phyloP scores from a whole-genome alignment of 2,797 vertebrate genomes.

The Chaunax sp. region DNA sequence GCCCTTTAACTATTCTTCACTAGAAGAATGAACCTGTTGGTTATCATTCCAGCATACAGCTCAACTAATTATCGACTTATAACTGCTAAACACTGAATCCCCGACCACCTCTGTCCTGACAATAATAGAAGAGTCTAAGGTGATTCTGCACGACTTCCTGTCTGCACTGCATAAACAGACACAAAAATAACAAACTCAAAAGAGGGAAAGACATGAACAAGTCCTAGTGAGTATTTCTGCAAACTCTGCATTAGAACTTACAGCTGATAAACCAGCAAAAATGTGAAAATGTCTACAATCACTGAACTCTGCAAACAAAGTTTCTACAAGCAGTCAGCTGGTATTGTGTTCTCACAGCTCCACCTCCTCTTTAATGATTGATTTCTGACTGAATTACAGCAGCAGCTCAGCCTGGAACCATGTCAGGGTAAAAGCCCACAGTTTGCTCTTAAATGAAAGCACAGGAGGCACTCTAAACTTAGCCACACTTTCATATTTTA shows the following conservation, averaged over 20 bases:
- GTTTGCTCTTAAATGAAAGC: slow-evolving; percentile 16
- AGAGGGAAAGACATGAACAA: neutral
- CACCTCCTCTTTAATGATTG: slow-evolving; percentile 48
- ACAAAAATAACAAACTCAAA: slow-evolving; percentile 18
- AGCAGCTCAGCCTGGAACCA: slow-evolving; percentile 28
- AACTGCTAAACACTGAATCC: slow-evolving; percentile 5
- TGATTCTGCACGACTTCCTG: slow-evolving; percentile 38
- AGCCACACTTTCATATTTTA: slow-evolving; percentile 7
- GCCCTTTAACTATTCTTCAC: slow-evolving; percentile 8
- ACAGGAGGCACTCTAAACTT: slow-evolving; percentile 2
- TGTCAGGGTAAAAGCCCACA: neutral
- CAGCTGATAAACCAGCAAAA: slow-evolving; percentile 20
- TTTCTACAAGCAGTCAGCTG: slow-evolving; percentile 1
- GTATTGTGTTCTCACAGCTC: slow-evolving; percentile 13
- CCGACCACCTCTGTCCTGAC: slow-evolving; percentile 28
- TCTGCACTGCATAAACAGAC: slow-evolving; percentile 33
- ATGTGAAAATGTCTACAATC: slow-evolving; percentile 9
- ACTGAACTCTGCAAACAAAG: slow-evolving; percentile 5
- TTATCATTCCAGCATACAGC: slow-evolving; percentile 38
- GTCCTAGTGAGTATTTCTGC: slow-evolving; percentile 10
- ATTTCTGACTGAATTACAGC: slow-evolving; percentile 44
- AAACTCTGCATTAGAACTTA: slow-evolving; percentile 26
- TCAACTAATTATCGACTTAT: slow-evolving; percentile 24
- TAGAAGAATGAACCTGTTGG: slow-evolving; percentile 40
- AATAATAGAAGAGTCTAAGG: slow-evolving; percentile 37